Base-by-base conservation (phyloP, 2,888 invertebrate species). In the Drosophila sordidula region DNA sequence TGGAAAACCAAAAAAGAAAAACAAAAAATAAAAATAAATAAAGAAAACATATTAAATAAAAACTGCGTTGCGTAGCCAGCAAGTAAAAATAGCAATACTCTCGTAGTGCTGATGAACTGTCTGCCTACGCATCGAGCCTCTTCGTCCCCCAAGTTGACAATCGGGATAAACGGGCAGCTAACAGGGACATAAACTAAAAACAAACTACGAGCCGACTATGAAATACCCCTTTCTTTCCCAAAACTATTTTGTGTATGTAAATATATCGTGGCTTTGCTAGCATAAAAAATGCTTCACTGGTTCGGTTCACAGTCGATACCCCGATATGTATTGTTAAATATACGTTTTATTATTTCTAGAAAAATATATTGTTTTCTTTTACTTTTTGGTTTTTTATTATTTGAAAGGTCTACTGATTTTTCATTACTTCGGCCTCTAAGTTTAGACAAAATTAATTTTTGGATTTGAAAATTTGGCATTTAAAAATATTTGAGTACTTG, bases 81-180 rank as follows among this genome's bases (percentile, higher is more conserved):
- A 57, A 36, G 42, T 78, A 78, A 64, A 76, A 76, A 76, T 76
- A 76, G 76, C 65, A 39, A 52, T 8, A 47, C 51, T 29, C 58
- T 70, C 26, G 16, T 49, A 57, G 25, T 68, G 67, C 67, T 72
- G 72, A 68, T 55, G 75, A 63, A 75, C 72, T 75, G 66, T 59
- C 72, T 58, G 55, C 32, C 47, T 38, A n/a, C 50, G 45, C 58
- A 18, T 16, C 14, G 41, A 29, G 39, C 11, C 29, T 6, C 45
- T 16, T 18, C 46, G 36, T 3, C 47, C 46, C 36, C 34, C 54
- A 51, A 41, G 38, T 25, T 46, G 52, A 46, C 45, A 45, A 54
- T 49, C 45, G 59, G 59, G 46, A 75, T 74, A 61, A 70, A 38
- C 50, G 45, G 29, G 9, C 6, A 52, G 44, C 52, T 26, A 34